Conservation (phyloP, 2,113 vertebrate species). For the Leptocoma aspasia region DNA sequence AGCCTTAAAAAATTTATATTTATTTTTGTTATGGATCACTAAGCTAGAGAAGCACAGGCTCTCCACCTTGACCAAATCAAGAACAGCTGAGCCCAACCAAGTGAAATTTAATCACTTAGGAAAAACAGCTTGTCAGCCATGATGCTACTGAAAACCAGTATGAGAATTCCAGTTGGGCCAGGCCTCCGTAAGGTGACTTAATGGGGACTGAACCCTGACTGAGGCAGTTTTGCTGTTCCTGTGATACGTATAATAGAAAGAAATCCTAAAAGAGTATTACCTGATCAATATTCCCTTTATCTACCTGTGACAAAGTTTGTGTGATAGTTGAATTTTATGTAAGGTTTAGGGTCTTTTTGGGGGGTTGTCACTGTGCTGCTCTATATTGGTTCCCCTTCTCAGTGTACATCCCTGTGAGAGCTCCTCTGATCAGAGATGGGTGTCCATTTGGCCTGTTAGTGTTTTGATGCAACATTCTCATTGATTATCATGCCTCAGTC, state of each 20-base stretch:
- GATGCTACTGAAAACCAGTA: neutral
- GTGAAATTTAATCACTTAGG: neutral
- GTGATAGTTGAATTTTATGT: neutral
- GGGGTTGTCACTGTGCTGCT: neutral
- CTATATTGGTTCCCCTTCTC: neutral
- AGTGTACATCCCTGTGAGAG: neutral
- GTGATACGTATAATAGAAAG: neutral
- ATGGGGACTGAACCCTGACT: neutral
- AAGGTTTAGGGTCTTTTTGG: neutral
- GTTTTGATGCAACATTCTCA: fast-evolving
- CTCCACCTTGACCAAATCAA: neutral
- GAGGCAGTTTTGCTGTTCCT: neutral
- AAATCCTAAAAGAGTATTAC: neutral
- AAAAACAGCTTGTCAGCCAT: neutral
- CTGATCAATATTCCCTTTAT: neutral
- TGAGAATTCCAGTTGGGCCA: neutral
- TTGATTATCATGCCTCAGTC: neutral
- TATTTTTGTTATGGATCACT: neutral
- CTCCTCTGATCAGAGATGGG: neutral
- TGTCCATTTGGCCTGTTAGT: neutral
- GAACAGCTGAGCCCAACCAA: neutral
- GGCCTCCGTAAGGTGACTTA: neutral
- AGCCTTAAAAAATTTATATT: neutral
- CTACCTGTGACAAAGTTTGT: fast-evolving
- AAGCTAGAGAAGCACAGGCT: neutral